These are phyloP conservation scores for Nyctalus aviator DNA, from an alignment of 2,797 vertebrate genomes.

Conservation along the genomic window DNA sequence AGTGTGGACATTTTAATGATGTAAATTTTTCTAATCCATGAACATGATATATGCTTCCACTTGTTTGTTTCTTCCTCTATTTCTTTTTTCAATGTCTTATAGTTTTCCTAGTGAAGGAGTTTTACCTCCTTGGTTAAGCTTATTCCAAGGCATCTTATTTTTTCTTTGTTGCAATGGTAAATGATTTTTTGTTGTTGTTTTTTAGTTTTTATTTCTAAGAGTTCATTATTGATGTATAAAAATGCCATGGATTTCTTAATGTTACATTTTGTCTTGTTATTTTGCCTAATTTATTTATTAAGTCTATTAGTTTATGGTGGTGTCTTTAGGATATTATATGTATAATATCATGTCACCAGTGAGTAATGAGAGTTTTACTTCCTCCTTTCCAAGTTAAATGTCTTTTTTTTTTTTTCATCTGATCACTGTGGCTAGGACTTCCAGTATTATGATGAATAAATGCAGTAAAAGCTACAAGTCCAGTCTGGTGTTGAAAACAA, in stretches of 20 bases:
- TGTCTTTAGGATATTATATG: neutral
- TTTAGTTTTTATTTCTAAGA: neutral
- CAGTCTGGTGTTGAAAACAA: neutral
- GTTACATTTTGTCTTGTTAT: neutral
- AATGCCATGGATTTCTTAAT: neutral
- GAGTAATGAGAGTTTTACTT: neutral
- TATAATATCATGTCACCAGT: neutral
- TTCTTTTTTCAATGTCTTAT: neutral
- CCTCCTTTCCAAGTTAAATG: neutral
- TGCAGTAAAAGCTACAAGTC: neutral
- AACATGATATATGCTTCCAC: neutral
- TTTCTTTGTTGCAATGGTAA: neutral
- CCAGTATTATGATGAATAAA: neutral
- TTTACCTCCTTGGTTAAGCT: neutral
- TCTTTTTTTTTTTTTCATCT: neutral
- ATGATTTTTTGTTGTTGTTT: neutral
- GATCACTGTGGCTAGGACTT: neutral
- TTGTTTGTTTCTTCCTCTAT: neutral
- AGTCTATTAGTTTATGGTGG: neutral
- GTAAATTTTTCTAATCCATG: neutral
- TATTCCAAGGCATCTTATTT: neutral
- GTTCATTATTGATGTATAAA: neutral
- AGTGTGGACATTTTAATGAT: neutral
- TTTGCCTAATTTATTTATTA: neutral
- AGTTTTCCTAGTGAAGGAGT: neutral